Base-by-base conservation (phyloP, 1,140 invertebrate species). In the Penaeus indicus region DNA sequence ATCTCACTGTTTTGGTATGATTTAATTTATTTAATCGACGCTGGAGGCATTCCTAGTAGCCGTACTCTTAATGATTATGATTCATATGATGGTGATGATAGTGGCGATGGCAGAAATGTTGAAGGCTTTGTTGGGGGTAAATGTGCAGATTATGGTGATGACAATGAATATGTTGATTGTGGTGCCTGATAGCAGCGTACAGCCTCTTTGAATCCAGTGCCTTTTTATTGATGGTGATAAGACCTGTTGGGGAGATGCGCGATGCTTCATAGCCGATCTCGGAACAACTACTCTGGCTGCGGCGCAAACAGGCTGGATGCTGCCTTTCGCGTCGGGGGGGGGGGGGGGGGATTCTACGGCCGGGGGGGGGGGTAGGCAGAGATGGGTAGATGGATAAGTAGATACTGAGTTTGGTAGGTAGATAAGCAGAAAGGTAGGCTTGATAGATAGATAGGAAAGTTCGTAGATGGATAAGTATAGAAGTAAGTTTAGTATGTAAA, bases 21-120 rank as follows among this genome's bases (percentile, higher is more conserved):
- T 88, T 88, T 88, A 88, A 88, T 88, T 88, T 88, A 88, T 88
- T 84, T 84, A 88, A 78, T 84, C 47, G 87, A 32, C 82, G 87
- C 87, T 72, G 10, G 47, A 25, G 69, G 87, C 22, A 11, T 32
- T 64, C 78, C 38, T 60, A 81, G 85, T 64, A 84, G 81, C 85
- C 72, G 63, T 88, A 83, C 72, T 78, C 81, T 84, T 88, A 88
- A 84, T 88, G 82, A 84, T 88, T 25, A 77, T 88, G 75, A 88
- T 88, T 84, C 82, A 84, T 79, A 72, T 67, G 81, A 63, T 60
- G 81, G 87, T 78, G 69, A 87, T 87, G 78, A 54, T 67, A 64
- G 82, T 84, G 62, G 62, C n/a, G 82, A 84, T 54, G 54, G 54
- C 54, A 54, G 54, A 54, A 54, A 54, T 54, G 54, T 54, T 54